Base-by-base conservation (phyloP, 2,888 invertebrate species). In the Cataglyphis albicans region DNA sequence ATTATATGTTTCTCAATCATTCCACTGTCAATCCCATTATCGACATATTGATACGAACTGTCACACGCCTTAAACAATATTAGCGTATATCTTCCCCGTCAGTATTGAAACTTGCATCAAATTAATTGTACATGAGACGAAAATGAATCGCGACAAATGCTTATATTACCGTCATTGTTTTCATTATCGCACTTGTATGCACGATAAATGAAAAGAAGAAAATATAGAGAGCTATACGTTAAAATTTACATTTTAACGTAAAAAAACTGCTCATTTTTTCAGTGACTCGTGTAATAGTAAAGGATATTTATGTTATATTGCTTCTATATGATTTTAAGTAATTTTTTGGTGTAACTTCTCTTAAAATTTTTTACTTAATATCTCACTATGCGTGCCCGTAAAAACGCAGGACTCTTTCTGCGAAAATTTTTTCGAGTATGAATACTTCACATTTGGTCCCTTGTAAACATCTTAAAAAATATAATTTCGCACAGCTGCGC, bases 51-150 rank as follows among this genome's bases (percentile, higher is more conserved):
- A 21, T 48, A 65, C 18, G 15, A 76, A 38, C 18, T 25, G 38
- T 29, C 18, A 2, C n/a, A 29, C 2, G 38, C 10, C 12, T 55
- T 25, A 29, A 80, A 70, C 12, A 5, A 70, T n/a, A 61, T 76
- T 70, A 80, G 78, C 78, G 78, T 70, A 80, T 70, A 67, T 80
- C 35, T 80, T 68, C 70, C 78, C 78, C 70, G 9, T 67, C 59
- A 78, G 41, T n/a, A 41, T 67, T 44, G 29, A 25, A 38, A 68
- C 32, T 57, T 70, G 68, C 10, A 25, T 29, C 48, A 29, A 70
- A 59, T 70, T 70, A 70, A 70, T 52, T 48, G 21, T 25, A 32
- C 44, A 32, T 41, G 18, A 25, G 21, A 35, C 52, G 52, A 52
- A 68, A 78, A 70, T 44, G 10, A 78, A 57, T 78, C 59, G 78